Percentiles rank a stretch among this genome's conserved stretches.
Conservation (phyloP, 2,113 vertebrate species). For the Gymnorhina tibicen region DNA sequence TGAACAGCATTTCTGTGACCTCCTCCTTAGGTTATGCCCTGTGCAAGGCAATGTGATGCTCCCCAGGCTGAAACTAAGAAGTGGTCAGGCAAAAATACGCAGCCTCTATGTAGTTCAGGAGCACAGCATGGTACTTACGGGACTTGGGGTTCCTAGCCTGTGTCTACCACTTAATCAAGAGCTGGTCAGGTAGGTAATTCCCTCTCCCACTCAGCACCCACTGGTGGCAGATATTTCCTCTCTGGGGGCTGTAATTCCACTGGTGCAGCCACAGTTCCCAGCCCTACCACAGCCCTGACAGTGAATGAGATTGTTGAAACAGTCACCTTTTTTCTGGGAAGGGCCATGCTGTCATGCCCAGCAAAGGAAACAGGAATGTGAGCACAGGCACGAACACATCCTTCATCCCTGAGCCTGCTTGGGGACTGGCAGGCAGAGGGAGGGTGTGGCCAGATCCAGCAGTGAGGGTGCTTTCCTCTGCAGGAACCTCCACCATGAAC, state of each 20-base stretch:
- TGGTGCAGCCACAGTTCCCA: background rate
- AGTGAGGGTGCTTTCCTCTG: background rate
- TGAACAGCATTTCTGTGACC: rapidly evolving
- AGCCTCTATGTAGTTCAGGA: background rate
- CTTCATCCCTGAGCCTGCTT: background rate
- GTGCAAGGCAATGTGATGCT: background rate
- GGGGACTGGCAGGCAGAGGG: background rate
- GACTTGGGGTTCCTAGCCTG: background rate
- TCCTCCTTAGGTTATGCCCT: background rate
- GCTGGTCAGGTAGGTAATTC: background rate
- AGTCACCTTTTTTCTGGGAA: background rate
- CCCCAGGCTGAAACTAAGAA: background rate
- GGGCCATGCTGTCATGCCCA: background rate
- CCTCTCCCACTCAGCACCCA: background rate
- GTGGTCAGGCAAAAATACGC: background rate
- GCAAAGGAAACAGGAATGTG: background rate
- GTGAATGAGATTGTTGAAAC: background rate
- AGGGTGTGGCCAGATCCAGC: background rate
- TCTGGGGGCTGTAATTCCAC: background rate
- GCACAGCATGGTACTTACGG: rapidly evolving
- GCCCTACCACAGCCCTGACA: background rate
- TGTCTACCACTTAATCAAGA: background rate
- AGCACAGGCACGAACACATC: background rate
- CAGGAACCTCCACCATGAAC: background rate
- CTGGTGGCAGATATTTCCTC: background rate